These are phyloP conservation scores for Miltochrista miniata DNA, from an alignment of 2,888 invertebrate species.

Conservation along the genomic window DNA sequence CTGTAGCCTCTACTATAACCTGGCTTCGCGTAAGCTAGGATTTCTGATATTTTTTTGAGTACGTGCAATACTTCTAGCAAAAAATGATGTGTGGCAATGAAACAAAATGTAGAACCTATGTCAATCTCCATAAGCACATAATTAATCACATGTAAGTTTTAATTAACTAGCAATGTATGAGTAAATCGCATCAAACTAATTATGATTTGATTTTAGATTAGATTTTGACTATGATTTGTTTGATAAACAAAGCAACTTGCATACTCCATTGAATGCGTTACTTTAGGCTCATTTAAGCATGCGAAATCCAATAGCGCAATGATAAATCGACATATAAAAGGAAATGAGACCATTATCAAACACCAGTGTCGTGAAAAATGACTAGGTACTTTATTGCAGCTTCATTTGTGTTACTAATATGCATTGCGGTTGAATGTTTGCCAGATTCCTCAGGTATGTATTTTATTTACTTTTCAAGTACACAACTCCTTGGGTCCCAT, in stretches of 20 bases:
- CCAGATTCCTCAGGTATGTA: conserved; percentile 27
- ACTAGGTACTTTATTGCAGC: conserved; percentile 13
- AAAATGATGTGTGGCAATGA: too few species aligned
- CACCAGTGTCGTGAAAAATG: conserved; percentile 20
- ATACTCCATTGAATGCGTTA: conserved; percentile 40
- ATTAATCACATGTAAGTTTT: too few species aligned
- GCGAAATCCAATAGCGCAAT: conserved; percentile 18
- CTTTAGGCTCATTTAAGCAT: conserved; percentile 47
- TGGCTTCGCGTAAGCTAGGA: too few species aligned
- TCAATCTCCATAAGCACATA: too few species aligned
- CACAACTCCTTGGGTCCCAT: too few species aligned
- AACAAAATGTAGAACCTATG: too few species aligned
- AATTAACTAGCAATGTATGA: too few species aligned
- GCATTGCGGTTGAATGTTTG: conserved; percentile 14
- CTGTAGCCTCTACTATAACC: too few species aligned
- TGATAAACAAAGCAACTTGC: conserved; percentile 15
- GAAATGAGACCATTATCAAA: conserved; percentile 3
- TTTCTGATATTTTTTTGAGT: too few species aligned
- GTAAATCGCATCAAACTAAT: background rate
- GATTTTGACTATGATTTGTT: background rate
- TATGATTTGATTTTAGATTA: background rate
- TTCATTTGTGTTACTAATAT: conserved; percentile 11
- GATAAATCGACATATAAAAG: conserved; percentile 27
- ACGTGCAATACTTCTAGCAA: too few species aligned
- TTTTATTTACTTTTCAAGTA: background rate